A percentile compares a stretch with the other conserved stretches of the same genome.
Evolutionary conservation across 2,888 invertebrate species (phyloP).

Genomic region (Hypselothyrea guttata): DNA sequence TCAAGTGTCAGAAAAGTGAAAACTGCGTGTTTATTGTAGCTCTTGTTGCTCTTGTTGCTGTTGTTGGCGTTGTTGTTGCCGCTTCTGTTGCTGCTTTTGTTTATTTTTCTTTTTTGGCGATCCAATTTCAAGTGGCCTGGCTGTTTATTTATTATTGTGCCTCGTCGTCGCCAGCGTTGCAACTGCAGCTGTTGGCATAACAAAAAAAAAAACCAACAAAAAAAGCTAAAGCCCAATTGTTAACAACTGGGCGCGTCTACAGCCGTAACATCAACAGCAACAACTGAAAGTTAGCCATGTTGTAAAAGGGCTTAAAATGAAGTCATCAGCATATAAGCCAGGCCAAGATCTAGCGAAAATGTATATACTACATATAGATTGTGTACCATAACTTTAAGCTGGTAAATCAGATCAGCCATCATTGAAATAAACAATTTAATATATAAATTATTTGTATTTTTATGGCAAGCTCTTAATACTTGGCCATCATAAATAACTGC

Average conservation of each 20-base stretch:
- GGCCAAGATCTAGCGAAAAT: neutral
- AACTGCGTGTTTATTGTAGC: conserved; percentile 66
- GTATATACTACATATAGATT: too few species aligned
- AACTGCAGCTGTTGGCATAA: conserved; percentile 76
- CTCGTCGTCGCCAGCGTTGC: conserved; percentile 43
- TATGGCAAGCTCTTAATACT: too few species aligned
- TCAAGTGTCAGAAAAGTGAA: conserved; percentile 77
- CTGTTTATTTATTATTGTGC: conserved; percentile 74
- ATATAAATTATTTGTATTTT: neutral
- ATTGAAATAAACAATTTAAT: too few species aligned
- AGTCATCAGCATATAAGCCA: conserved; percentile 31
- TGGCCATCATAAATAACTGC: too few species aligned
- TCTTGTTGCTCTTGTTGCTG: conserved; percentile 24
- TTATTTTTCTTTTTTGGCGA: conserved; percentile 76
- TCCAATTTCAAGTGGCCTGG: conserved; percentile 76
- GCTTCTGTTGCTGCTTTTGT: conserved; percentile 42
- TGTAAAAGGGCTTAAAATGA: conserved; percentile 29
- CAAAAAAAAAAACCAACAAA: conserved; percentile 47
- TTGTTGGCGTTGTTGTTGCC: conserved; percentile 22
- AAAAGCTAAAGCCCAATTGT: too few species aligned
- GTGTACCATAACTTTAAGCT: too few species aligned
- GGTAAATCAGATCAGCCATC: too few species aligned
- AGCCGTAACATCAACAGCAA: conserved; percentile 35
- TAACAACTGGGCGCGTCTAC: conserved; percentile 68
- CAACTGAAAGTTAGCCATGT: conserved; percentile 52